Conservation (phyloP, 2,113 vertebrate genomes). For the Oenanthe melanoleuca region DNA sequence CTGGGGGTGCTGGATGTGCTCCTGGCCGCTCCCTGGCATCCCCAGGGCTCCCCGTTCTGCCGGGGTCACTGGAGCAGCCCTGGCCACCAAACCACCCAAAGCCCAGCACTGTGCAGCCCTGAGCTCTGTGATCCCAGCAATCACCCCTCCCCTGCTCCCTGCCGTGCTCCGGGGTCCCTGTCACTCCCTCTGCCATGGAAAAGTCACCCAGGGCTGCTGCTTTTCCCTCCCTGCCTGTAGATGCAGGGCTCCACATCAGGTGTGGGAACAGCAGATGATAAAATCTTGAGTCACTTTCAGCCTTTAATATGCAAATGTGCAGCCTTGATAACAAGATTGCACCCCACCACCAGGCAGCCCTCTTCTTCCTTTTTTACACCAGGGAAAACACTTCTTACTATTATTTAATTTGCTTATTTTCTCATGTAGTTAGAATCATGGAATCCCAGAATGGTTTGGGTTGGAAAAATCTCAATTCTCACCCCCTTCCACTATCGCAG, state of each 20-base stretch:
- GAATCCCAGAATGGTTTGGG: neutral
- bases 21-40: accelerated
- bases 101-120: neutral
- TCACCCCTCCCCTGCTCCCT: accelerated
- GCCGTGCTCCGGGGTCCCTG: accelerated
- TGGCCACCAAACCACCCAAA: too few relatives aligned
- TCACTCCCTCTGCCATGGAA: neutral
- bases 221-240: neutral
- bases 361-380: neutral
- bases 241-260: neutral
- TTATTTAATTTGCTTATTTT: neutral
- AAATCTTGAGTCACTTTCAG: neutral
- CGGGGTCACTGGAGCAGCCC: neutral
- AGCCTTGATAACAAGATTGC: neutral
- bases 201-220: neutral
- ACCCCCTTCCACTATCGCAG: neutral
- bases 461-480: neutral
- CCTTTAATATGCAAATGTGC: neutral
- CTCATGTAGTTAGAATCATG: neutral
- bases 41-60: neutral
- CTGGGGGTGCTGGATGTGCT: accelerated
- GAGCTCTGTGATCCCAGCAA: neutral
- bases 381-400: neutral
- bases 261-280: conserved; percentile 27
- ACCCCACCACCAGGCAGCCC: neutral